Base-by-base conservation (phyloP, 2,113 vertebrate genomes). In the Halcyon malimbica region DNA sequence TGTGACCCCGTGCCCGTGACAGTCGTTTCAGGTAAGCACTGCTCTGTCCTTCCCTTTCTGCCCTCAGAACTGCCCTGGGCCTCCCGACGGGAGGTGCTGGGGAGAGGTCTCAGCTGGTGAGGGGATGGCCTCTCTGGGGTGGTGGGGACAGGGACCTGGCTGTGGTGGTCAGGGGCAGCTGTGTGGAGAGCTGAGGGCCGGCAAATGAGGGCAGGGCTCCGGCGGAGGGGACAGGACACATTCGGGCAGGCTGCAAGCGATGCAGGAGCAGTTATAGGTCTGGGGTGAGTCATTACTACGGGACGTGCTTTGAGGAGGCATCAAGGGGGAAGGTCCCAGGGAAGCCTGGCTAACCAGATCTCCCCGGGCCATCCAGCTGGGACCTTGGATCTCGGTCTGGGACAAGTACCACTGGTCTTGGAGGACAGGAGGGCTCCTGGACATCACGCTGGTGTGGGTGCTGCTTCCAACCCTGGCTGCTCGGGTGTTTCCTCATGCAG, bases 11-110 rank as follows among this genome's bases (percentile, higher is more conserved):
- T 44, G 79, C 75, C 75, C 0, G 87, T 85, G 87, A 48, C 64
- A 64, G 25, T 67, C 11, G 1, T 82, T 89, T 63, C 90, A 86
- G 90, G 95, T 96, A 60, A 82, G 90, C 3, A 3, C 65, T 29
- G 4, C 15, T 28, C 42, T 41, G 35, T 35, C 26, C 67, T 46
- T 29, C 37, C 33, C 51, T 6, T 33, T 28, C 29, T 62, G 69
- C 29, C 51, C n/a, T 69, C 19, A 6, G 81, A 39, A 64, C 6
- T 0, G 1, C 37, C 16, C 25, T 14, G 29, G 59, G 23, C 23
- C 13, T 28, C 42, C n/a, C 0, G 3, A 9, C 0, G 2, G 25
- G 57, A 19, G 25, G 10, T 8, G 33, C 11, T n/a, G 50, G 35
- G 67, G 35, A 60, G 68, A 20, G 51, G 16, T 33, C 28, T 63